phyloP scores from a whole-genome alignment of 2,888 invertebrate species.

The Erannis defoliaria region DNA sequence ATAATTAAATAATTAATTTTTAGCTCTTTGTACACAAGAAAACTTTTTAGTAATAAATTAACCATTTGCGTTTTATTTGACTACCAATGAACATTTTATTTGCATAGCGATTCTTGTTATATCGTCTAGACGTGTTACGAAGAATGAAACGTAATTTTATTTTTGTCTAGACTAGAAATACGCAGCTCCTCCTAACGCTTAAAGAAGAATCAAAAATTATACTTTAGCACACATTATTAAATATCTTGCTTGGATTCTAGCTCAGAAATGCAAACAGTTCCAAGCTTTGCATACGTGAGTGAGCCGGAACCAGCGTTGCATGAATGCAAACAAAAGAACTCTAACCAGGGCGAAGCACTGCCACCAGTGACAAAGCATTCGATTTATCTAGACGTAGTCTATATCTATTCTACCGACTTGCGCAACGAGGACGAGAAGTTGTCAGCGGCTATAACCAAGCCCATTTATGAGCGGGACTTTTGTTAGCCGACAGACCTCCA shows the following conservation, averaged over 20 bases:
- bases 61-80: too few relatives aligned
- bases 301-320: conserved; percentile 3
- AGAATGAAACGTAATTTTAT: too few relatives aligned
- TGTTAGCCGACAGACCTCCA: too few relatives aligned
- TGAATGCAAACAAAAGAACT: conserved; percentile 50
- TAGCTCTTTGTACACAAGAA: too few relatives aligned
- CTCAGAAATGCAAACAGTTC: conserved; percentile 8
- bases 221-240: background rate
- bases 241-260: background rate
- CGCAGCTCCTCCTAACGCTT: too few relatives aligned
- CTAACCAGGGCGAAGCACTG: conserved; percentile 42
- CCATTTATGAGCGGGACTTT: background rate
- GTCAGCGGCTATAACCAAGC: background rate
- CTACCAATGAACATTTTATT: too few relatives aligned
- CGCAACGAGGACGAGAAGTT: conserved; percentile 7
- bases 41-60: too few relatives aligned
- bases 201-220: background rate
- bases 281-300: conserved; percentile 3
- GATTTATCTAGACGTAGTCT: conserved; percentile 39
- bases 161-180: too few relatives aligned
- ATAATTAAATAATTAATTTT: too few relatives aligned
- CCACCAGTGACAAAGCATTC: conserved; percentile 23
- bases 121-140: too few relatives aligned
- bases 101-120: too few relatives aligned
- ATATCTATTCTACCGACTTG: conserved; percentile 8